Evolutionary conservation across 2,113 vertebrate genomes (phyloP), one percentile per base, ranked within the genome.

Genomic region (Halcyon senegalensis): DNA sequence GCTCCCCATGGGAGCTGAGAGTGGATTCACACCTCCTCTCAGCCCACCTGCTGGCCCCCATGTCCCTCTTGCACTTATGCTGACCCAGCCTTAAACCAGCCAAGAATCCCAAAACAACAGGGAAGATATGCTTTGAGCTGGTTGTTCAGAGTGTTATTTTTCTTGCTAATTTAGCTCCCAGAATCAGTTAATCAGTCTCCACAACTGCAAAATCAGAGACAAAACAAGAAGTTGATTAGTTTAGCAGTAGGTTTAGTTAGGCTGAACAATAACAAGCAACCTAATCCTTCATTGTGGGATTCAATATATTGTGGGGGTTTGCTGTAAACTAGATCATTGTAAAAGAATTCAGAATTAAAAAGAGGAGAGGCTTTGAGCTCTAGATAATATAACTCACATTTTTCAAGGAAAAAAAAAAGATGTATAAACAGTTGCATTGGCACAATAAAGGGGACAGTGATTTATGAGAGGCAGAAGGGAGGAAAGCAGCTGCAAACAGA

Each of bases 41-140:
- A 73, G 35, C 7, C 20, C 51, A 35, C 13, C 37, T 3, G 0
- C 58, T 41, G 46, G 4, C 8, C n/a, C 19, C 30, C 8, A 6
- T 4, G 28, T 63, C 48, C 55, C 31, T 53, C 43, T 77, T 0
- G 0, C 7, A 62, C 5, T 4, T 18, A 1, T 0, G 1, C 9
- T 62, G 33, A 25, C 18, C 19, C 25, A 3, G 3, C 16, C 13
- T 0, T 5, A 13, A 80, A 50, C 16, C 72, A 58, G 17, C 4
- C 1, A 1, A 67, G 56, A 10, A 39, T 37, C 15, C 31, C 59
- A 70, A 55, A 43, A 9, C 7, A 66, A 20, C 6, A 56, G 10
- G 10, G 28, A 87, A 73, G 14, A 9, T 14, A 3, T 48, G 12
- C 15, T 77, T 66, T 41, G 24, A 64, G 10, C 14, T 66, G 5